Conservation (phyloP, 2,113 vertebrate genomes). For the Stigmatopora argus region DNA sequence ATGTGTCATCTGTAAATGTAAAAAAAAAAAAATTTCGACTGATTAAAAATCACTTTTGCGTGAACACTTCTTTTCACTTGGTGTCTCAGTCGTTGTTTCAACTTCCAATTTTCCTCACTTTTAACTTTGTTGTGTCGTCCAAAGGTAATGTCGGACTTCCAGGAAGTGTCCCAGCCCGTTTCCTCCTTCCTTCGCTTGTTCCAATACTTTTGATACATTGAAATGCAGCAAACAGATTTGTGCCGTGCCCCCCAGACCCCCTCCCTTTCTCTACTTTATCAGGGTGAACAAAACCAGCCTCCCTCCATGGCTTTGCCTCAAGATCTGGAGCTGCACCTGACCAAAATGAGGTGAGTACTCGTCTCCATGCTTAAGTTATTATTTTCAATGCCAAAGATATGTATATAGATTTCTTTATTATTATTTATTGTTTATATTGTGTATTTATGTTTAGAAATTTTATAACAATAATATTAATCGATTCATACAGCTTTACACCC, state of each 20-base stretch:
- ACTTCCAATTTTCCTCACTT: not conserved
- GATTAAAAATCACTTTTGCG: not conserved
- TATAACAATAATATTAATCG: not conserved
- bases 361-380: not conserved
- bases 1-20: not conserved
- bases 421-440: too few relatives aligned
- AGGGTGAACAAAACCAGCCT: not conserved
- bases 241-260: not conserved
- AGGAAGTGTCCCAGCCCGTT: too few relatives aligned
- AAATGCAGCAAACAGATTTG: not conserved
- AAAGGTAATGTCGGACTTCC: too few relatives aligned
- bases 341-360: slow-evolving; percentile 3
- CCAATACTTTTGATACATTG: not conserved
- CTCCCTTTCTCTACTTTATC: not conserved
- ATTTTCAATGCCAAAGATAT: not conserved
- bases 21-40: not conserved
- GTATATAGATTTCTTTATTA: not conserved
- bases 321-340: slow-evolving; percentile 14
- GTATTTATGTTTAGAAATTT: not conserved
- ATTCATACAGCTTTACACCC: too few relatives aligned
- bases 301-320: not conserved
- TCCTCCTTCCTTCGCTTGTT: not conserved
- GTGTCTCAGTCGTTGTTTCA: not conserved
- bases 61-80: not conserved
- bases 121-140: too few relatives aligned